Base-by-base conservation (phyloP, 2,888 invertebrate species). In the Caenorhabditis parvicauda region DNA sequence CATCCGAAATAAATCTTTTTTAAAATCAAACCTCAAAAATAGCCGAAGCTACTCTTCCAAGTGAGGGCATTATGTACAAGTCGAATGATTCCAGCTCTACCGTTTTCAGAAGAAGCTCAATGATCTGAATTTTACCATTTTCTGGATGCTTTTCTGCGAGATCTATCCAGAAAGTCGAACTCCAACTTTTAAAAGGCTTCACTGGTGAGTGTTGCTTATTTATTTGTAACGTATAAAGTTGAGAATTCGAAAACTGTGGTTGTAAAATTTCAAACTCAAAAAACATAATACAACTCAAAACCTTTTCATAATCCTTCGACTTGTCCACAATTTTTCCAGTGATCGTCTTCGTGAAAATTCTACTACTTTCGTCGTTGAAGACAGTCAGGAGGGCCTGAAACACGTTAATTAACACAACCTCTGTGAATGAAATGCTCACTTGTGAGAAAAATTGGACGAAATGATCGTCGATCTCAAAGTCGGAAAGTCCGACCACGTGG, bases 61-160 rank as follows among this genome's bases (percentile, higher is more conserved):
- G 57, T 7, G 64, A 47, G 14, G 72, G 70, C 69, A 74, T 66
- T 32, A 67, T 54, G 57, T 68, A 66, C 24, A 73, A 29, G 48
- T 76, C 75, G 46, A 76, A 75, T 7, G 66, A 58, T 7, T 56
- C 54, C 43, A 66, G 17, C 1, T 48, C 53, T n/a, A 54, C 44
- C 6, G 67, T 52, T 17, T 49, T 50, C 27, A 59, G 41, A 14
- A 72, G 53, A 19, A 67, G 45, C 19, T 57, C 50, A 14, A 70
- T 55, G n/a, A 59, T 37, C 49, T 50, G 27, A 43, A 50, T 39
- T 17, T n/a, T 12, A 37, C 37, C 5, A 3, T 14, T 41, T n/a
- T 41, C 9, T 14, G 12, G 42, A 41, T 41, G 19, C 12, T n/a
- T n/a, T n/a, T n/a, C n/a, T n/a, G n/a, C n/a, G 35, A 32, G n/a